Conservation (phyloP, 2,888 invertebrate genomes). For the Syritta pipiens region DNA sequence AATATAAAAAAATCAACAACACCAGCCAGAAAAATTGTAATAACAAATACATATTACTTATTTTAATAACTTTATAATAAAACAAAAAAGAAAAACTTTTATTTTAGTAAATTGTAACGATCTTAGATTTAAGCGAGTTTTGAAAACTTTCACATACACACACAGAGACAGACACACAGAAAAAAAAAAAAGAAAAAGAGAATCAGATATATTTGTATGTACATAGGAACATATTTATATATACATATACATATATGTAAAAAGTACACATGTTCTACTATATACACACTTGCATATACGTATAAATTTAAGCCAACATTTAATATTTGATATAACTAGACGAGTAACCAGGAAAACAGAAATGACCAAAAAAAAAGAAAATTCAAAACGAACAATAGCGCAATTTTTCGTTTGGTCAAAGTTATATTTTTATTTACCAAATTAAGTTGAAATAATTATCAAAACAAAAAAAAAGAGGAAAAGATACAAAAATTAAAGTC, state of each 20-base stretch:
- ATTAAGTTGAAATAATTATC: conserved; percentile 61
- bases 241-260: conserved; percentile 52
- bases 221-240: conserved; percentile 44
- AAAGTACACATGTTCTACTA: conserved; percentile 55
- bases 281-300: conserved; percentile 35
- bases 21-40: conserved; percentile 39
- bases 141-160: conserved; percentile 46
- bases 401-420: conserved; percentile 54
- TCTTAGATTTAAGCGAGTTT: conserved; percentile 52
- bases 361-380: too few species aligned
- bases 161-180: neutral
- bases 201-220: conserved; percentile 42
- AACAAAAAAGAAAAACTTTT: too few species aligned
- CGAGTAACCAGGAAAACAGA: conserved; percentile 49
- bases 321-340: conserved; percentile 60
- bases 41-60: conserved; percentile 55
- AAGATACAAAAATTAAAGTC: too few species aligned
- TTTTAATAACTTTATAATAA: conserved; percentile 57
- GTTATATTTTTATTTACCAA: conserved; percentile 63
- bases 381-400: conserved; percentile 53
- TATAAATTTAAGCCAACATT: conserved; percentile 46
- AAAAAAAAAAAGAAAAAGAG: conserved; percentile 1
- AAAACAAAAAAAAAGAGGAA: conserved; percentile 5
- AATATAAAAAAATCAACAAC: too few species aligned
- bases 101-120: conserved; percentile 50